A percentile compares a stretch with the other conserved stretches of the same genome.
These are phyloP conservation scores for Drosophila kanekoi DNA, from an alignment of 2,888 invertebrate genomes.

Conservation along the genomic window DNA sequence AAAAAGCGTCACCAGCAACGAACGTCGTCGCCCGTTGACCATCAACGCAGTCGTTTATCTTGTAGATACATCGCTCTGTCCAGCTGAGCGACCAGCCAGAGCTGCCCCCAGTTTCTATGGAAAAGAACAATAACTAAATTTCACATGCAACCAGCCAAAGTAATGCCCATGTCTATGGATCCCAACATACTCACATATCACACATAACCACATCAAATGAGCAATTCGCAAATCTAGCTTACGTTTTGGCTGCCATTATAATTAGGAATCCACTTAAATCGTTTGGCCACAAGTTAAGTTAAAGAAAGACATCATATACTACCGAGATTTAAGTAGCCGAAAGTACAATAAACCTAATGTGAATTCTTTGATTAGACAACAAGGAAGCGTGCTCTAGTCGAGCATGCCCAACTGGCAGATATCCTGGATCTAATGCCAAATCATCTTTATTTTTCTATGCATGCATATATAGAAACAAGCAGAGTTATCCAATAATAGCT, in stretches of 20 bases:
- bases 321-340: too few species aligned
- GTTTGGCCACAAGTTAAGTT: too few species aligned
- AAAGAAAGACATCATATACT: too few species aligned
- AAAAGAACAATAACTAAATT: constrained; percentile 53
- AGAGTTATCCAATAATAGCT: too few species aligned
- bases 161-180: constrained; percentile 9
- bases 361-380: too few species aligned
- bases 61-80: constrained; percentile 63
- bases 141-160: constrained; percentile 37
- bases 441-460: too few species aligned
- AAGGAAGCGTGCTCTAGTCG: too few species aligned
- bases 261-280: not conserved
- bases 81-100: constrained; percentile 48
- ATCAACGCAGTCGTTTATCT: constrained; percentile 67
- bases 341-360: too few species aligned
- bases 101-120: constrained; percentile 39
- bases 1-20: constrained; percentile 43
- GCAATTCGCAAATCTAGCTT: not conserved
- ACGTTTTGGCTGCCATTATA: not conserved
- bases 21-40: constrained; percentile 47
- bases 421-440: too few species aligned
- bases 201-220: not conserved
- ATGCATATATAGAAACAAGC: too few species aligned
- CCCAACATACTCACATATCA: not conserved
- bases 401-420: too few species aligned